Evolutionary conservation across 2,113 vertebrate genomes (phyloP).

Genomic region (Chauna torquata): DNA sequence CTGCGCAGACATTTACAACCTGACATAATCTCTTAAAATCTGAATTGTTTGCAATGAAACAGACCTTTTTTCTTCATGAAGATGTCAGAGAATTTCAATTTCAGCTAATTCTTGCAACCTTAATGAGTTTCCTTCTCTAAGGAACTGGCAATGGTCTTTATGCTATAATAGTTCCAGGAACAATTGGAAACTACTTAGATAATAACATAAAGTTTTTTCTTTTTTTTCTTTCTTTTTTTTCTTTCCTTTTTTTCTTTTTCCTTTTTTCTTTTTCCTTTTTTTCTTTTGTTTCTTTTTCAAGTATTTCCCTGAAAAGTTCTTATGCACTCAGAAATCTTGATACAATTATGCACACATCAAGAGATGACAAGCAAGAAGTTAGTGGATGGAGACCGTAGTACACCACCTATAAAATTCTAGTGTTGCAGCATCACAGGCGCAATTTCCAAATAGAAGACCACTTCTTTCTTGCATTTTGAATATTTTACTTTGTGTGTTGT

Average conservation of each 20-base stretch:
- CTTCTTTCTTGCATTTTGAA: slow-evolving; percentile 4
- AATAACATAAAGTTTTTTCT: slow-evolving; percentile 63
- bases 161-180: slow-evolving; percentile 77
- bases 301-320: slow-evolving; percentile 60
- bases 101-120: slow-evolving; percentile 76
- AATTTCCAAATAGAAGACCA: neutral
- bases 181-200: slow-evolving; percentile 74
- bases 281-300: neutral
- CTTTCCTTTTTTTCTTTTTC: neutral
- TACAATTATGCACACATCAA: neutral
- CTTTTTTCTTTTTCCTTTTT: neutral
- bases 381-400: neutral
- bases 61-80: slow-evolving; percentile 71
- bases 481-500: neutral
- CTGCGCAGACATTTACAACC: slow-evolving; percentile 70
- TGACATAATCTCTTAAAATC: slow-evolving; percentile 77
- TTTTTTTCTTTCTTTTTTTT: neutral
- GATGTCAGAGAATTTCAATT: slow-evolving; percentile 81
- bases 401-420: neutral
- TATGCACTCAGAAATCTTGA: slow-evolving; percentile 22
- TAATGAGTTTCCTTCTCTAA: slow-evolving; percentile 70
- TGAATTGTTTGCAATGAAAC: slow-evolving; percentile 68
- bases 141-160: slow-evolving; percentile 69
- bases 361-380: slow-evolving; percentile 17
- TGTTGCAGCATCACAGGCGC: neutral